Conservation (phyloP, 2,888 invertebrate species). For the Neoaliturus tenellus region DNA sequence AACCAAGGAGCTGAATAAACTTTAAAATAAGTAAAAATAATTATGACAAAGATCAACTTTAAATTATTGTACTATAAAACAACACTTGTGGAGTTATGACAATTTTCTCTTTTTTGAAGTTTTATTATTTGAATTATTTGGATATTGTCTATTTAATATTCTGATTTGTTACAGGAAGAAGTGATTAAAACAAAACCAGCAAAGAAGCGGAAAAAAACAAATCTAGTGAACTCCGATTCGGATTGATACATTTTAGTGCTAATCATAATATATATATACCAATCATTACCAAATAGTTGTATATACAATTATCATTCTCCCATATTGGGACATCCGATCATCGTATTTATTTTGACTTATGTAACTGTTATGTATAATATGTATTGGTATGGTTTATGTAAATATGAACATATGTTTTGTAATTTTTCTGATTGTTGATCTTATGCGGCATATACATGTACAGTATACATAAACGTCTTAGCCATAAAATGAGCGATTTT, state of each 20-base stretch:
- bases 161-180: conserved; percentile 86
- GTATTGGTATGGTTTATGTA: conserved; percentile 47
- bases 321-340: conserved; percentile 37
- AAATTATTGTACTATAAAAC: too few relatives aligned
- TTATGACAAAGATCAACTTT: too few relatives aligned
- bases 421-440: conserved; percentile 41
- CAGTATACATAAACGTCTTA: conserved; percentile 35
- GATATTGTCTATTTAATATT: too few relatives aligned
- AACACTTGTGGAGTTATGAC: too few relatives aligned
- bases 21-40: too few relatives aligned
- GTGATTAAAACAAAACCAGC: conserved; percentile 93
- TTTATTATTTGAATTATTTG: too few relatives aligned
- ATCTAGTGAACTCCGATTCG: conserved; percentile 88
- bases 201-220: conserved; percentile 90
- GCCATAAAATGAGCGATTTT: conserved; percentile 41
- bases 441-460: conserved; percentile 31
- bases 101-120: too few relatives aligned
- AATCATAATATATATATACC: conserved; percentile 32
- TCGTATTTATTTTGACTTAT: conserved; percentile 43
- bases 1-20: too few relatives aligned
- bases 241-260: conserved; percentile 80
- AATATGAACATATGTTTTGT: conserved; percentile 52
- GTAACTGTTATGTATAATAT: conserved; percentile 30
- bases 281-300: conserved; percentile 48
- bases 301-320: conserved; percentile 36